Evolutionary conservation across 1,140 invertebrate genomes (phyloP), one percentile per base, ranked within the genome.

Genomic region (Lutraria rhynchaena): DNA sequence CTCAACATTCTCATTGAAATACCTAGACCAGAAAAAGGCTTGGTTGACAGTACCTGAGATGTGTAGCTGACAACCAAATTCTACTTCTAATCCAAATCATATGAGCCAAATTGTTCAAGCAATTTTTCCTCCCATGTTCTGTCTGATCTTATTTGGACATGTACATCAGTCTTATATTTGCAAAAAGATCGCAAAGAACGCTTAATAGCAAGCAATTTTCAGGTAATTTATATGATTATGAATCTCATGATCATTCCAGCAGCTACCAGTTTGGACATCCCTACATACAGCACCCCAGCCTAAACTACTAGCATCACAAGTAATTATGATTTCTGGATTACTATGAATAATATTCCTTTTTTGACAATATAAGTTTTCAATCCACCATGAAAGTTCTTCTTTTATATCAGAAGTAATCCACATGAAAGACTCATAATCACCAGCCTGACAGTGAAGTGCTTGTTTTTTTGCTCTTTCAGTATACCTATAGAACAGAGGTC

Each of bases 81-180:
- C 74, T n/a, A n/a, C 37, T 60, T n/a, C 24, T 13, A 19, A 65
- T 63, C 9, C 63, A 51, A 17, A 15, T 65, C 4, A 19, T 65
- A 27, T 35, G 77, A 51, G 75, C 83, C 77, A 77, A 76, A 33
- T 74, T 61, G 17, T 73, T 58, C 0, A 84, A 57, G 35, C 75
- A 80, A 17, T 53, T 3, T n/a, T 80, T 46, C 19, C 69, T n/a
- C 71, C 7, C 11, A 57, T 2, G 51, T 57, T 11, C 57, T 73
- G 53, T 73, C 70, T 31, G 70, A 53, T 27, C 19, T 19, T 1
- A 74, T 74, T 13, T 17, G 15, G 5, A 77, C n/a, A 57, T 69
- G 74, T 22, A 53, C 55, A 17, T 78, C 55, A 15, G 0, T 11
- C 17, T 44, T 69, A 22, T 31, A 15, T 29, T 55, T 67, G 27